Evolutionary conservation across 2,888 invertebrate genomes (phyloP), one percentile per base, ranked within the genome.

Genomic region (Amphipyra tragopoginis): DNA sequence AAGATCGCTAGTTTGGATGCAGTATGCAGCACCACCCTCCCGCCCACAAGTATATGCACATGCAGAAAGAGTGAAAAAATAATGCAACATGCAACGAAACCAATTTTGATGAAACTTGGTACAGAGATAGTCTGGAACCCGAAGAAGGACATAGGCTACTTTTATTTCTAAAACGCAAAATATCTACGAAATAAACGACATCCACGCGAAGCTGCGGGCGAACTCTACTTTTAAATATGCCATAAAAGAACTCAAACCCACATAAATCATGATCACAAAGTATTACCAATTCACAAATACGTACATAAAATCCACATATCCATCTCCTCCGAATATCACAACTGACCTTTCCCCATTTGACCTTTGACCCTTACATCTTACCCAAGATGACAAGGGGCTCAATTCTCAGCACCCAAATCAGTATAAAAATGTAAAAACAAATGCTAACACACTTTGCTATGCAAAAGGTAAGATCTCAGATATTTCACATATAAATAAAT

Each of bases 381-480:
- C 33, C 14, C 42, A 26, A 54, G 38, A 48, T 52, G 67, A 72
- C 54, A 72, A 67, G 47, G 44, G 51, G 47, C 67, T 72, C 72
- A 68, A 54, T 64, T 58, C 43, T 52, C 36, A 63, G 36, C 33
- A 68, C 58, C 69, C 51, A 55, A 67, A 75, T 77, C 67, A 62
- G 50, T 58, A 71, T 71, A 77, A 74, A 76, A 77, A 72, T 72
- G 55, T 73, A 45, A 58, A 58, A 72, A 72, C 72, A 72, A 75
- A 74, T 47, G 74, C 56, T 55, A 36, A 57, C 45, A 61, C 21
- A 59, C 56, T 75, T 73, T 45, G n/a, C 29, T 59, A 66, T 61
- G 51, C 74, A 72, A 76, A 75, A 65, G 75, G 74, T 58, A 56
- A 51, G 53, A 29, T 39, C 51, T 54, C 39, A 59, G 63, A 74